These are phyloP conservation scores for Mohoua ochrocephala DNA, from an alignment of 2,113 vertebrate genomes.

Conservation along the genomic window DNA sequence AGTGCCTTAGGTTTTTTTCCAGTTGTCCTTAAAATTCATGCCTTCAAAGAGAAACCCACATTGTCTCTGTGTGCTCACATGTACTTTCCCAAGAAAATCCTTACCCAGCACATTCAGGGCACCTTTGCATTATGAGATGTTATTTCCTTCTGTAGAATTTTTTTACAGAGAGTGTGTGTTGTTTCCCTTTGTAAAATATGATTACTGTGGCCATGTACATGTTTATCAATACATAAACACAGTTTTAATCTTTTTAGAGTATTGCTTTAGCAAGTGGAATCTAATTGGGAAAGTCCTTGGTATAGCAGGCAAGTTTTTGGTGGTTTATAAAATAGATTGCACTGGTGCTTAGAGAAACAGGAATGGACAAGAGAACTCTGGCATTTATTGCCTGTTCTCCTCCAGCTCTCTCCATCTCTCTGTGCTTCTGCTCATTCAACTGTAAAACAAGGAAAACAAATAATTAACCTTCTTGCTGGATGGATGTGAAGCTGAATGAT, in stretches of 20 bases:
- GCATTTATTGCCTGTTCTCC: slow-evolving; percentile 45
- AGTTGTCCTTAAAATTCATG: background rate
- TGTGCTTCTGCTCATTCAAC: slow-evolving; percentile 34
- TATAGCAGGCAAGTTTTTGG: background rate
- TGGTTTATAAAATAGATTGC: background rate
- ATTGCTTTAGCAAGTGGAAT: background rate
- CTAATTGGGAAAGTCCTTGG: slow-evolving; percentile 5
- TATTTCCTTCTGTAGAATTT: background rate
- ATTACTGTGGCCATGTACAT: background rate
- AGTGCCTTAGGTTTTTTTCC: background rate
- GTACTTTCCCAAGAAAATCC: background rate
- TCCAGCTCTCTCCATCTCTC: background rate
- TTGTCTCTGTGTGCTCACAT: background rate
- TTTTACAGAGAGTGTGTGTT: background rate
- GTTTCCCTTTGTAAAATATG: background rate
- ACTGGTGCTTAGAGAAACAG: background rate
- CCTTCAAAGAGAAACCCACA: background rate
- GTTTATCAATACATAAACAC: slow-evolving; percentile 10
- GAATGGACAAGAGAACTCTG: background rate
- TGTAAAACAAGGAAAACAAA: slow-evolving; percentile 52
- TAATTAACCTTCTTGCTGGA: slow-evolving; percentile 43
- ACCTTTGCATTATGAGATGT: background rate
- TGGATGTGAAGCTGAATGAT: background rate
- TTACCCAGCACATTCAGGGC: background rate
- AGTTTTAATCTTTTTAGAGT: background rate